A percentile compares a stretch with the other conserved stretches of the same genome.
These are phyloP conservation scores for Patella pellucida DNA, from an alignment of 2,888 invertebrate species.

Conservation along the genomic window DNA sequence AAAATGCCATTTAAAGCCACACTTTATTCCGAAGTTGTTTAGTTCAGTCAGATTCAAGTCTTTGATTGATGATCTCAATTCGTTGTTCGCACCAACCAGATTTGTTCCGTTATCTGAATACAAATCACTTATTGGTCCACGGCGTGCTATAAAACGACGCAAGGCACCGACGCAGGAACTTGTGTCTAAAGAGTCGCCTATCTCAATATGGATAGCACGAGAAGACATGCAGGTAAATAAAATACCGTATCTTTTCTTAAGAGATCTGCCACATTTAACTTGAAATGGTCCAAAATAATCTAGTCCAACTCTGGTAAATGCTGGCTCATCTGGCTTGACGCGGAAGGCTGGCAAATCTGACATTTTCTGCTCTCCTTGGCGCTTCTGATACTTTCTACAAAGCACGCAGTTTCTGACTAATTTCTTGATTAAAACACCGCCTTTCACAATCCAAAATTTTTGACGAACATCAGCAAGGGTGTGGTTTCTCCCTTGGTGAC, in stretches of 20 bases:
- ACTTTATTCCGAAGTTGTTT: constrained; percentile 19
- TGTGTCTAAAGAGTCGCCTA: constrained; percentile 20
- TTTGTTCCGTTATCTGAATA: constrained; percentile 34
- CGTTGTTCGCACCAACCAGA: constrained; percentile 32
- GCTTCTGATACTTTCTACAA: constrained; percentile 4
- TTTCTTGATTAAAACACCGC: neutral
- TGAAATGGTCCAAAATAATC: constrained; percentile 32
- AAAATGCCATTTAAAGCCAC: constrained; percentile 32
- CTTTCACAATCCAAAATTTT: constrained; percentile 19
- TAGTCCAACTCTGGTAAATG: constrained; percentile 24
- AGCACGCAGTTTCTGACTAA: constrained; percentile 3
- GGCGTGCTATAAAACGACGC: constrained; percentile 23
- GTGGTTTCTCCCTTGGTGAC: neutral
- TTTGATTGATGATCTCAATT: constrained; percentile 26
- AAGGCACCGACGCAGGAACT: constrained; percentile 26
- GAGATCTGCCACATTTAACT: constrained; percentile 24
- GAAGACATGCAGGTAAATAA: constrained; percentile 31
- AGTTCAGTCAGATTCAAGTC: constrained; percentile 28
- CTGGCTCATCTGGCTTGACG: neutral
- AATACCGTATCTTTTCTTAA: constrained; percentile 31
- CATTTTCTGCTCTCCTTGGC: neutral
- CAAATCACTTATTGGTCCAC: constrained; percentile 18
- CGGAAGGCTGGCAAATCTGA: neutral
- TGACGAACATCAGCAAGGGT: constrained; percentile 6
- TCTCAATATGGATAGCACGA: constrained; percentile 31